Conservation (phyloP, 2,888 invertebrate species). For the Oligia latruncula region DNA sequence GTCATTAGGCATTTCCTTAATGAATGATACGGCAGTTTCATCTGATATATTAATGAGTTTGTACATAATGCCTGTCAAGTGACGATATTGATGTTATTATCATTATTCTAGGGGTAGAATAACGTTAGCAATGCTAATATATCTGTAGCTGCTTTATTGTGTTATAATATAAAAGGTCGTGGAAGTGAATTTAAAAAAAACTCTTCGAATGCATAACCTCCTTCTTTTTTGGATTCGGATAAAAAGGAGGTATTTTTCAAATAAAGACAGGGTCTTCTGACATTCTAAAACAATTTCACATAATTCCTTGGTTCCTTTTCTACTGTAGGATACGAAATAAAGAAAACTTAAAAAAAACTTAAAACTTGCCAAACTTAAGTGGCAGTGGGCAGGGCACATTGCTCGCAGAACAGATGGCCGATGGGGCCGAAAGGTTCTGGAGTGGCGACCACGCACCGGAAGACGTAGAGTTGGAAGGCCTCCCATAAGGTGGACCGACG, state of each 20-base stretch:
- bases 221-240: neutral
- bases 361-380: no score
- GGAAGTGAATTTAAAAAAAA: neutral
- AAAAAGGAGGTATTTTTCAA: neutral
- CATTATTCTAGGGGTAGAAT: conserved; percentile 8
- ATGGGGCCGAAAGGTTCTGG: no score
- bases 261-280: neutral
- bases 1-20: conserved; percentile 51
- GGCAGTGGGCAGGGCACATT: no score
- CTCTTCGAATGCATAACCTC: neutral
- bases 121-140: neutral
- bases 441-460: no score
- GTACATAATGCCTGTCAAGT: conserved; percentile 35
- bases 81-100: conserved; percentile 31
- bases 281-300: neutral
- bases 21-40: conserved; percentile 42
- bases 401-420: no score
- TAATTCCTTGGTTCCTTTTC: neutral
- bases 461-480: no score
- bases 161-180: neutral
- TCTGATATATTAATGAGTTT: conserved; percentile 46
- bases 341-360: no score
- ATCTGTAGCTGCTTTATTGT: neutral
- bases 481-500: no score
- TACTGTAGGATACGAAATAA: neutral